These are phyloP conservation scores for Platalea minor DNA, from an alignment of 2,797 vertebrate genomes.

Conservation along the genomic window DNA sequence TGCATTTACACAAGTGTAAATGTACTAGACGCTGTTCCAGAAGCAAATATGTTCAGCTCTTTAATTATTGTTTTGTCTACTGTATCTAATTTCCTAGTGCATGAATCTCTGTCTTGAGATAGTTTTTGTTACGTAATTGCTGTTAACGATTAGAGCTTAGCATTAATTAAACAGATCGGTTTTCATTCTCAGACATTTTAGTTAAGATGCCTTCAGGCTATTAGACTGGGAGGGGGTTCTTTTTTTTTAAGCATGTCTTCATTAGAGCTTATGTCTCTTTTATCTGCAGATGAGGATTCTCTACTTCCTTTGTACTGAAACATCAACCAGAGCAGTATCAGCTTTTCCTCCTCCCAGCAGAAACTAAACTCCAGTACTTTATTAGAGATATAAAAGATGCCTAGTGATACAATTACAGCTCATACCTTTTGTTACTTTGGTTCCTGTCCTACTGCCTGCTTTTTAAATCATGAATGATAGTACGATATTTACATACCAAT, in stretches of 20 bases:
- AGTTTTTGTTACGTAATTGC: conserved; percentile 39
- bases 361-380: neutral
- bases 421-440: neutral
- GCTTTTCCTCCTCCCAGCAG: neutral
- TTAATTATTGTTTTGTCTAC: neutral
- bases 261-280: conserved; percentile 24
- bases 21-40: neutral
- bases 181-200: conserved; percentile 38
- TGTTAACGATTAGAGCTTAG: neutral
- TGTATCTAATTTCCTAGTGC: conserved; percentile 12
- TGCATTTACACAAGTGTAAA: neutral
- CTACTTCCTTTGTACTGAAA: neutral
- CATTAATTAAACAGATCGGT: conserved; percentile 27
- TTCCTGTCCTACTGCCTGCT: neutral
- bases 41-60: neutral
- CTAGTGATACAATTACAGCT: neutral
- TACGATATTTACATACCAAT: neutral
- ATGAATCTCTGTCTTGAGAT: conserved; percentile 6
- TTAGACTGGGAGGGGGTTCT: neutral
- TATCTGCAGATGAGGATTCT: conserved; percentile 15
- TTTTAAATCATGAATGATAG: conserved; percentile 2
- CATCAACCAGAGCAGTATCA: neutral
- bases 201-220: conserved; percentile 41
- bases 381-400: neutral
- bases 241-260: neutral